Evolutionary conservation across 2,888 invertebrate species (phyloP).

Genomic region (Platycnemis pennipes): DNA sequence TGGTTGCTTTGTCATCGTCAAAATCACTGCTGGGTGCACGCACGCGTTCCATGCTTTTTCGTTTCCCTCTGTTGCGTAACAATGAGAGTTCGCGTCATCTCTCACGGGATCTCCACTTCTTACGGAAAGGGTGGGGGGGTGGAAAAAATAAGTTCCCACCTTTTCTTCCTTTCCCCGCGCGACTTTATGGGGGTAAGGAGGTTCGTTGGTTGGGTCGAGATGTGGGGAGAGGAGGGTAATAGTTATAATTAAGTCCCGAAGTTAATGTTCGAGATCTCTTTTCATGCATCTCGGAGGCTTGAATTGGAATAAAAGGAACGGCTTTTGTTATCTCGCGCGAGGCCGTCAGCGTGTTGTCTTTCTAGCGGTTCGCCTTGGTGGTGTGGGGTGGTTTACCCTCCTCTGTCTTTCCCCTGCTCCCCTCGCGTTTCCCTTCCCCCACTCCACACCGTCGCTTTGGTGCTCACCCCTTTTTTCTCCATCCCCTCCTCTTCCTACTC

Average conservation of each 20-base stretch:
- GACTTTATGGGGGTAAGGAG: not conserved
- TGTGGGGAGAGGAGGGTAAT: not conserved
- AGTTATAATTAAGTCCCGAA: conserved; percentile 20
- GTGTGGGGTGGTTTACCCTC: not conserved
- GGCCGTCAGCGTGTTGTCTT: not conserved
- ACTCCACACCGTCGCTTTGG: not conserved
- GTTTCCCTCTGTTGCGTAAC: conserved; percentile 28
- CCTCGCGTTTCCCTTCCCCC: not conserved
- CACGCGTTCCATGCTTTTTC: not conserved
- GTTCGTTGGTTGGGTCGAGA: not conserved
- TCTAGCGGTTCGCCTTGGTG: not conserved
- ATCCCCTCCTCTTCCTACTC: not conserved
- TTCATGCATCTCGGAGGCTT: conserved; percentile 8
- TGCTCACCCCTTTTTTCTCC: not conserved
- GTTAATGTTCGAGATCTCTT: conserved; percentile 22
- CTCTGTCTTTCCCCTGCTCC: too few species aligned
- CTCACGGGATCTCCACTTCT: not conserved
- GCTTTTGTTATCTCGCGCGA: not conserved
- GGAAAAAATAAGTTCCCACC: not conserved
- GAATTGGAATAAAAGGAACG: not conserved
- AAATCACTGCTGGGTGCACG: not conserved
- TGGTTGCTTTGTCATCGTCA: conserved; percentile 1
- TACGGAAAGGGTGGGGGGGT: not conserved
- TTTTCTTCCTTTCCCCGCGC: not conserved
- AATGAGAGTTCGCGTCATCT: conserved; percentile 16